A percentile compares a stretch with the other conserved stretches of the same genome.
Evolutionary conservation across 2,888 invertebrate genomes (phyloP).

Genomic region (Drosophila birchii): DNA sequence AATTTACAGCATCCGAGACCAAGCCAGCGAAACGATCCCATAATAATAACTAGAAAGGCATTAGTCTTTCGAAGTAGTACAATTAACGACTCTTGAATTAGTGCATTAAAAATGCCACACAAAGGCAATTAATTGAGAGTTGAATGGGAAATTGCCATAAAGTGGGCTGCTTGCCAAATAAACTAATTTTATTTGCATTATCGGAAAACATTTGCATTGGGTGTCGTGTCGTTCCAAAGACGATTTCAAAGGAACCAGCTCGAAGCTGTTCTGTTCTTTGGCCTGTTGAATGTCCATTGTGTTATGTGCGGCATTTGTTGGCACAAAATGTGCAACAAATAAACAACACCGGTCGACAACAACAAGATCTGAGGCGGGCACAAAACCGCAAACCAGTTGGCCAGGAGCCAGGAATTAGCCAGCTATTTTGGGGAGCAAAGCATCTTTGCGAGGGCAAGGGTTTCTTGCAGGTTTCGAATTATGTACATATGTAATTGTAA

Average conservation of each 20-base stretch:
- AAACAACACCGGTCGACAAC: constrained; percentile 51
- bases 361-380: constrained; percentile 4
- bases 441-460: background rate
- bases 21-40: constrained; percentile 14
- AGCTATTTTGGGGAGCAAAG: constrained; percentile 17
- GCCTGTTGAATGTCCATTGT: constrained; percentile 43
- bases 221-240: background rate
- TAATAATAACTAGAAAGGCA: constrained; percentile 35
- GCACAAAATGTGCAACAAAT: constrained; percentile 70
- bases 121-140: constrained; percentile 28
- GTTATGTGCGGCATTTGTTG: constrained; percentile 57
- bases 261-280: background rate
- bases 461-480: background rate
- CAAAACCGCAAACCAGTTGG: constrained; percentile 44
- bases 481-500: too few relatives aligned
- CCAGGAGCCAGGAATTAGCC: constrained; percentile 68
- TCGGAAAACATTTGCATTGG: constrained; percentile 13
- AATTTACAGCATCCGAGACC: constrained; percentile 34
- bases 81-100: constrained; percentile 18
- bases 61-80: constrained; percentile 1
- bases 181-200: constrained; percentile 31
- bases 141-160: constrained; percentile 8
- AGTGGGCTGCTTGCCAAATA: constrained; percentile 14
- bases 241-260: background rate
- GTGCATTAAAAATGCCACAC: constrained; percentile 26